Conservation (phyloP, 1,140 invertebrate genomes). For the Pogonomyrmex barbatus region DNA sequence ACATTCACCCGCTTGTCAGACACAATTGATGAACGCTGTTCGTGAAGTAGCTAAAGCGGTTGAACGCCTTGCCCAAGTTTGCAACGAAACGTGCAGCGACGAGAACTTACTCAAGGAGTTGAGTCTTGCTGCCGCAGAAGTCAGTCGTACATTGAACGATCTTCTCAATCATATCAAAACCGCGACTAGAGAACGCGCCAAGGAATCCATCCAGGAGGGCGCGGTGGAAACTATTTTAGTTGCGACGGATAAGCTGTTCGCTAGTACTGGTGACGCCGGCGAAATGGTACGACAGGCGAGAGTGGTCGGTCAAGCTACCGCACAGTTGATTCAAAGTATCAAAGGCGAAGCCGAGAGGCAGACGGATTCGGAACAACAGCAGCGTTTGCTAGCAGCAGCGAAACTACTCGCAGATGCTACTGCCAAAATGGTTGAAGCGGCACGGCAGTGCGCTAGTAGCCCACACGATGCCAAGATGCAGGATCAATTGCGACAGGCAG, state of each 20-base stretch:
- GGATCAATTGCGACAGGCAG: constrained; percentile 93
- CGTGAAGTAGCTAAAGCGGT: constrained; percentile 97
- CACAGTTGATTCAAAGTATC: constrained; percentile 96
- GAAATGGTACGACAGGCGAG: constrained; percentile 98
- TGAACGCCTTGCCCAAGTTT: constrained; percentile 95
- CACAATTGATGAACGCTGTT: constrained; percentile 96
- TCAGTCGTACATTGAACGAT: constrained; percentile 95
- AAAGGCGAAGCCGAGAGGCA: constrained; percentile 97
- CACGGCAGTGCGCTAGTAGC: constrained; percentile 94
- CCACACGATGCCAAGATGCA: constrained; percentile 95
- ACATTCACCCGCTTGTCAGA: constrained; percentile 96
- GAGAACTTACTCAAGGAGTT: constrained; percentile 92
- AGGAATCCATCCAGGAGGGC: constrained; percentile 90
- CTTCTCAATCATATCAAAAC: constrained; percentile 95
- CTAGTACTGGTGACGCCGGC: constrained; percentile 92
- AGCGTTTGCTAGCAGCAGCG: constrained; percentile 95
- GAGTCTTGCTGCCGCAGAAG: constrained; percentile 93
- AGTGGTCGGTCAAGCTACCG: constrained; percentile 96
- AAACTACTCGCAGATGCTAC: constrained; percentile 98
- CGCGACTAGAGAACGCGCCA: constrained; percentile 84
- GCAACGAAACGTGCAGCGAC: constrained; percentile 90
- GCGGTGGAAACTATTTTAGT: constrained; percentile 96
- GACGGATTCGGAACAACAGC: constrained; percentile 95
- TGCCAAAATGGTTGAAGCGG: constrained; percentile 97
- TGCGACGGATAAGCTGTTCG: constrained; percentile 95